A percentile compares a stretch with the other conserved stretches of the same genome.
These are phyloP conservation scores for Phyllotis vaccarum DNA, from an alignment of 2,797 vertebrate species.

Conservation along the genomic window DNA sequence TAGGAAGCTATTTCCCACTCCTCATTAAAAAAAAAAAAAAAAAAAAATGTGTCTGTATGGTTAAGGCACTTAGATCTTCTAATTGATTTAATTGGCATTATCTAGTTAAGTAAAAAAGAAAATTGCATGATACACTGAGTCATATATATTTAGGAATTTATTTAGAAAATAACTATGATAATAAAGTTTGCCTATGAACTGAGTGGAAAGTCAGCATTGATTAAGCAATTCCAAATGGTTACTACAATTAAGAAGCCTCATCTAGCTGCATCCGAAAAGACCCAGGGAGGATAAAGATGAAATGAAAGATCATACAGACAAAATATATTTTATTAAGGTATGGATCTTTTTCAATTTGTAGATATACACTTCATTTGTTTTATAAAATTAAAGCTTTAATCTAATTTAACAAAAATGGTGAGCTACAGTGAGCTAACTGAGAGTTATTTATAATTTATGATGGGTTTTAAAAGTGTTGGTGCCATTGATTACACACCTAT, in stretches of 20 bases:
- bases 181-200: conserved; percentile 29
- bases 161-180: conserved; percentile 59
- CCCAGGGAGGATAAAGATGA: conserved; percentile 49
- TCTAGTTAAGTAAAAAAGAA: conserved; percentile 52
- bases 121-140: background rate
- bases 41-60: background rate
- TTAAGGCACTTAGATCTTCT: conserved; percentile 18
- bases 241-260: conserved; percentile 72
- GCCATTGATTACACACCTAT: background rate
- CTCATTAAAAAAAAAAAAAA: too few species aligned
- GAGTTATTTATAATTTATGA: conserved; percentile 9
- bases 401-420: conserved; percentile 17
- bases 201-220: conserved; percentile 68
- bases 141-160: conserved; percentile 50
- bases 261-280: conserved; percentile 55
- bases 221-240: conserved; percentile 74
- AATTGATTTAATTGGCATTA: conserved; percentile 36
- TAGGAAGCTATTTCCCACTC: conserved; percentile 23
- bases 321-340: conserved; percentile 60
- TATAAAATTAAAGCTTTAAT: conserved; percentile 67
- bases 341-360: conserved; percentile 43
- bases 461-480: background rate
- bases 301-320: conserved; percentile 58
- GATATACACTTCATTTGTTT: conserved; percentile 61
- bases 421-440: background rate